phyloP scores from a whole-genome alignment of 2,113 vertebrate species.

The Pachycephala philippinensis region DNA sequence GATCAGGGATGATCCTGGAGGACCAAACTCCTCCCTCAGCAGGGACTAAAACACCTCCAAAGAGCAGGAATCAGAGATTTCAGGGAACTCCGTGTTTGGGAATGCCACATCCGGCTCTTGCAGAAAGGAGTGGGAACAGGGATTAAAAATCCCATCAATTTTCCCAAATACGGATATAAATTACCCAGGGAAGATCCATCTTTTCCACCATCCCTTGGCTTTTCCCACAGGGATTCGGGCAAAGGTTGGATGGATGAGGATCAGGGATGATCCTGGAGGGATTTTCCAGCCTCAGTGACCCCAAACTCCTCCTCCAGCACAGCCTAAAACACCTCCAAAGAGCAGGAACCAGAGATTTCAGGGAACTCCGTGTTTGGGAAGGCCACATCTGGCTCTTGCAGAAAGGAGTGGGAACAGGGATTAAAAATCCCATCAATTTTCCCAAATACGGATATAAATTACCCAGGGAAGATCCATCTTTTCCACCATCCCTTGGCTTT shows the following conservation, averaged over 20 bases:
- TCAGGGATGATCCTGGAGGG: neutral
- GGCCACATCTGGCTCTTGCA: accelerated
- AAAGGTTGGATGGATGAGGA: neutral
- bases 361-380: accelerated
- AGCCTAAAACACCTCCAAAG: neutral
- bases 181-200: no score
- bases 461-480: neutral
- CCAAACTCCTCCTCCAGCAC: neutral
- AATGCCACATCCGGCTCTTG: accelerated
- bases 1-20: neutral
- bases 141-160: no score
- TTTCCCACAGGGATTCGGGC: neutral
- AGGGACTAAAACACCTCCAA: neutral
- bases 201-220: no score
- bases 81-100: accelerated
- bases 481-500: neutral
- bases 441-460: neutral
- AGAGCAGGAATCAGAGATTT: neutral
- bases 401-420: neutral
- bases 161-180: no score
- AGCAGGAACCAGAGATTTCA: neutral
- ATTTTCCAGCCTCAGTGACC: neutral
- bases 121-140: neutral
- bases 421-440: neutral
- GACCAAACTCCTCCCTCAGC: neutral